Percentiles rank a stretch among this genome's conserved stretches.
These are phyloP conservation scores for Trichopoda pennipes DNA, from an alignment of 2,888 invertebrate genomes.

Conservation along the genomic window DNA sequence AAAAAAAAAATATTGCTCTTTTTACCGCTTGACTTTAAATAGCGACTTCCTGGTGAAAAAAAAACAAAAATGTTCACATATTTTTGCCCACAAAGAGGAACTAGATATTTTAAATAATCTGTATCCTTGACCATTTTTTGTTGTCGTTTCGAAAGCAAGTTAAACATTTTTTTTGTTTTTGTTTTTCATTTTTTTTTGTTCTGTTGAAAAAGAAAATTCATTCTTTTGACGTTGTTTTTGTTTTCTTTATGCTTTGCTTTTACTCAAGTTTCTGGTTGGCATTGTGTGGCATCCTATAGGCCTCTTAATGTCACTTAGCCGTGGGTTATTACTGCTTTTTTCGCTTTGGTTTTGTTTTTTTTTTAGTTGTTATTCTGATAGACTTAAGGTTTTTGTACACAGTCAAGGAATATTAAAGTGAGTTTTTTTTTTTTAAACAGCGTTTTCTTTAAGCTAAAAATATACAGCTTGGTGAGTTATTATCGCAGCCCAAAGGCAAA, in stretches of 20 bases:
- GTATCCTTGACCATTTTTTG: slow-evolving; percentile 44
- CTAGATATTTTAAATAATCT: slow-evolving; percentile 7
- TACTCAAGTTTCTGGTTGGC: slow-evolving; percentile 4
- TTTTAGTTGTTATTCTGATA: background rate
- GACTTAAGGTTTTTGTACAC: slow-evolving; percentile 6
- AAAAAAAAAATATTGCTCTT: background rate
- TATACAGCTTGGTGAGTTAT: slow-evolving; percentile 3
- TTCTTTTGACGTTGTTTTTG: background rate
- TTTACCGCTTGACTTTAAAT: background rate
- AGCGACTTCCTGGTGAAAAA: slow-evolving; percentile 1
- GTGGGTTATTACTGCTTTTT: slow-evolving; percentile 38
- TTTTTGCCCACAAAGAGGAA: background rate
- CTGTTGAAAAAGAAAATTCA: slow-evolving; percentile 1
- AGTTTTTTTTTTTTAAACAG: background rate
- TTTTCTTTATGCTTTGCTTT: background rate
- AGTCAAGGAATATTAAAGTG: slow-evolving; percentile 4
- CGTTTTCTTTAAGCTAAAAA: background rate
- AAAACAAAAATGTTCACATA: background rate
- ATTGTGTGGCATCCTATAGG: slow-evolving; percentile 32
- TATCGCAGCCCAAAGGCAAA: slow-evolving; percentile 23
- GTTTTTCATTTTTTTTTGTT: too few species aligned
- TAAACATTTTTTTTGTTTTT: too few species aligned
- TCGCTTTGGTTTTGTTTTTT: background rate
- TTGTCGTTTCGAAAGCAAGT: slow-evolving; percentile 19
- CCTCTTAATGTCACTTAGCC: slow-evolving; percentile 46